Evolutionary conservation across 2,113 vertebrate genomes (phyloP).

Genomic region (Trichechus manatus): DNA sequence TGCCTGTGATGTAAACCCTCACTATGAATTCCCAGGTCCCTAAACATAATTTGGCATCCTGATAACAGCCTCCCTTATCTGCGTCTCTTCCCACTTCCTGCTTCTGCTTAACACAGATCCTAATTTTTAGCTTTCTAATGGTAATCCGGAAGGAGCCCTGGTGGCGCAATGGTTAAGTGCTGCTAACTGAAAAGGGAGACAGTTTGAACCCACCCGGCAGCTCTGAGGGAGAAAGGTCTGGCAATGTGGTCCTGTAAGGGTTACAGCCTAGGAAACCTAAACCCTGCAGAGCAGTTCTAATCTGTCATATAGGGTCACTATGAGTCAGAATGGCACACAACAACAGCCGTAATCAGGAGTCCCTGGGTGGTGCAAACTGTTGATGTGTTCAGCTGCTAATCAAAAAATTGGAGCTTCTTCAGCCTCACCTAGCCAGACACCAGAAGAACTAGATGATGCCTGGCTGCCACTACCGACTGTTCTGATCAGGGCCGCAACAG

Average conservation of each 20-base stretch:
- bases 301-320: neutral
- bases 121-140: neutral
- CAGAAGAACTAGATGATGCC: neutral
- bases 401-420: neutral
- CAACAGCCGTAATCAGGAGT: neutral
- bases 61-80: neutral
- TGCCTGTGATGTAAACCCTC: neutral
- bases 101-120: neutral
- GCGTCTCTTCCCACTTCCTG: neutral
- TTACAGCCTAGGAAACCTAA: neutral
- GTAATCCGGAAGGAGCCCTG: neutral
- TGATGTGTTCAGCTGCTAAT: neutral
- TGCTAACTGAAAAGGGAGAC: neutral
- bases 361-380: neutral
- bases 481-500: neutral
- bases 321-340: neutral
- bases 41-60: neutral
- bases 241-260: neutral
- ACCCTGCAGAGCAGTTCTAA: neutral
- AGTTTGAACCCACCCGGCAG: no score
- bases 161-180: neutral
- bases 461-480: neutral
- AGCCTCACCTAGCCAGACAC: neutral
- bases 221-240: neutral
- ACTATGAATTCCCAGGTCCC: neutral